Evolutionary conservation across 2,888 invertebrate species (phyloP).

Genomic region (Anoncus sp.): DNA sequence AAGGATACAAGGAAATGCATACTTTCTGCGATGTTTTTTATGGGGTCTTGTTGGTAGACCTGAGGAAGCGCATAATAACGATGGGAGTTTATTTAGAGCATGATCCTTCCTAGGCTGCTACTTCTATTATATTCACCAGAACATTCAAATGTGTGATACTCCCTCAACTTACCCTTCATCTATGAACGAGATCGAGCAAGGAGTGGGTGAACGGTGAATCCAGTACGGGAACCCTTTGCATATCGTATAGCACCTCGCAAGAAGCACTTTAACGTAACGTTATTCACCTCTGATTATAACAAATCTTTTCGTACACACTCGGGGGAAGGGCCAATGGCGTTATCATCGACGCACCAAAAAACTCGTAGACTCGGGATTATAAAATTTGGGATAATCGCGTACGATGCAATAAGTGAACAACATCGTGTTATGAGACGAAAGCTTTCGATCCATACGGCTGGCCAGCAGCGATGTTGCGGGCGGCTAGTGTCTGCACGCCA

Average conservation of each 20-base stretch:
- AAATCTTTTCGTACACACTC: neutral
- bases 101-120: neutral
- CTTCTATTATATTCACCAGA: neutral
- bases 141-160: neutral
- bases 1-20: neutral
- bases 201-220: slow-evolving; percentile 1
- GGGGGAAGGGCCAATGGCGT: neutral
- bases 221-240: slow-evolving; percentile 11
- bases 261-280: slow-evolving; percentile 11
- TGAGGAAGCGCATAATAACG: no score
- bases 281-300: slow-evolving; percentile 6
- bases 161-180: slow-evolving; percentile 47
- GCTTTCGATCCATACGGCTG: slow-evolving; percentile 43
- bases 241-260: slow-evolving; percentile 29
- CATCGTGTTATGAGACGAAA: slow-evolving; percentile 36
- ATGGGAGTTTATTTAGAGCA: neutral
- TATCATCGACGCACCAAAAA: slow-evolving; percentile 14
- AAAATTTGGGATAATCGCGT: slow-evolving; percentile 9
- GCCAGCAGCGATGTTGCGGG: slow-evolving; percentile 35
- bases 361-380: neutral
- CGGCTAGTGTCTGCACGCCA: slow-evolving; percentile 37
- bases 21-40: neutral
- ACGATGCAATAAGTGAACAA: slow-evolving; percentile 18
- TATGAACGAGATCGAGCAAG: slow-evolving; percentile 35
- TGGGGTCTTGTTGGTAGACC: no score